Evolutionary conservation across 1,140 invertebrate species (phyloP).

Genomic region (Mesaphorura yosii): DNA sequence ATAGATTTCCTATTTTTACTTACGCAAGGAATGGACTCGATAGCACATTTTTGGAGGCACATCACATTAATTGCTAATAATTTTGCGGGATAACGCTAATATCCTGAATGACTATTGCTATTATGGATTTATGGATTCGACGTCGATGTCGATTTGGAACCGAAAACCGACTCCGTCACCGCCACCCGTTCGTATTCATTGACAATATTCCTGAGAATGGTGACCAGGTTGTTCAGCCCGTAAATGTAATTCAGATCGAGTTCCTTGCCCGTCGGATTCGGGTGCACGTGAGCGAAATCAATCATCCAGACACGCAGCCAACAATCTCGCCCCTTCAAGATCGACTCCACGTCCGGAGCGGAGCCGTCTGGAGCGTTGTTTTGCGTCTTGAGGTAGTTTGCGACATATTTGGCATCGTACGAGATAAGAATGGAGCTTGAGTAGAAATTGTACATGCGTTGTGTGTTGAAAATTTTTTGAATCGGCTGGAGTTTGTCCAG

Average conservation of each 20-base stretch:
- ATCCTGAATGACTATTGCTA: too few species aligned
- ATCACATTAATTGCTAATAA: too few species aligned
- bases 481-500: neutral
- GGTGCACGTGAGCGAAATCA: conserved; percentile 13
- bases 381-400: neutral
- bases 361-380: neutral
- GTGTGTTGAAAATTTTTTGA: neutral
- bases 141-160: too few species aligned
- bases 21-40: too few species aligned
- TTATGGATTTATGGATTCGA: too few species aligned
- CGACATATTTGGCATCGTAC: neutral
- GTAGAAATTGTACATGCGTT: neutral
- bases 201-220: conserved; percentile 8
- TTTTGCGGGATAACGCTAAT: too few species aligned
- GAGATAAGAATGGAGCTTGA: neutral
- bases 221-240: conserved; percentile 15
- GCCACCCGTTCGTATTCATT: too few species aligned
- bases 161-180: too few species aligned
- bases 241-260: conserved; percentile 19
- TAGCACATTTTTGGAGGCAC: too few species aligned
- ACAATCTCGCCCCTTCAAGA: neutral
- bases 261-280: conserved; percentile 10
- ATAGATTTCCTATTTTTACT: too few species aligned
- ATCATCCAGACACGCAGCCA: neutral
- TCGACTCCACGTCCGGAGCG: neutral